Evolutionary conservation across 2,888 invertebrate species (phyloP), one percentile per base, ranked within the genome.

Genomic region (Pinctada fucata): DNA sequence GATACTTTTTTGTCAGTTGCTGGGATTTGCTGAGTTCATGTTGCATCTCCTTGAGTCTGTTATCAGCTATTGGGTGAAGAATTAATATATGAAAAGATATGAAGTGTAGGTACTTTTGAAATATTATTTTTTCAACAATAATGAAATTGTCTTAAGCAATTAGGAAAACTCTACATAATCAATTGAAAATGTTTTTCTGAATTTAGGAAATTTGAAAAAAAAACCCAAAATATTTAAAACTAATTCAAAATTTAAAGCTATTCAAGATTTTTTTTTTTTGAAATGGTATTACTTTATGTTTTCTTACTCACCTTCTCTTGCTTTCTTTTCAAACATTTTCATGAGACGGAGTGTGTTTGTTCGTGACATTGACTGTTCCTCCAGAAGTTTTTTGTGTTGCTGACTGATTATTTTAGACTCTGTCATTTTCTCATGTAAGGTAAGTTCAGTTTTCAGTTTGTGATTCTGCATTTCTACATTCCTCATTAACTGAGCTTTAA

Each of bases 391-490:
- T 63, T 78, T 80, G 63, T 87, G 87, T 72, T 85, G 84, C 74
- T 86, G 84, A 75, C 80, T 87, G 58, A 86, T 74, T 74, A 83
- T 77, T 71, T 86, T 85, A 4, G 88, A 83, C 71, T 88, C 87
- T 16, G 85, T 83, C 83, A 88, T 84, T 78, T 87, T 88, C 75
- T 87, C 88, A 63, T 88, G 88, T 50, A 89, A 75, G 4, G 85
- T 85, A 65, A 90, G 80, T 80, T 90, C 90, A 52, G 87, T 84
- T 74, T 87, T 86, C 10, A 90, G 75, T 63, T 86, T 87, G 68
- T 84, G 83, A 75, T 89, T 90, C 78, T 89, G 89, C 72, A 86
- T 86, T 72, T 89, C 87, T 3, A 89, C 83, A 71, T 88, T 88
- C 71, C 86, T 85, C 86, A 89, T 82, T 75, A 89, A 80, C 75